Conservation (phyloP, 2,888 invertebrate species). For the Thera obeliscata region DNA sequence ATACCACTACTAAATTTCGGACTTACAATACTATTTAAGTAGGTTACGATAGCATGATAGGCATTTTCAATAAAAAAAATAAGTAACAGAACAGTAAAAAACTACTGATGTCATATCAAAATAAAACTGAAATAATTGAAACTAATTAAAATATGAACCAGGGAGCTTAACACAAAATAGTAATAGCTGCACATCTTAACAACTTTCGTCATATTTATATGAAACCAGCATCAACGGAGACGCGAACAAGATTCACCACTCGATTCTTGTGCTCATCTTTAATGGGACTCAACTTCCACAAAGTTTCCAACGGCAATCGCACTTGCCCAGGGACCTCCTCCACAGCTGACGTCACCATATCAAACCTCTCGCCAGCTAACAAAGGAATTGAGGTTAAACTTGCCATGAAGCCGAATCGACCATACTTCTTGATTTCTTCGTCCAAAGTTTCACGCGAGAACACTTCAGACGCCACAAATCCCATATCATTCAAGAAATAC, state of each 20-base stretch:
- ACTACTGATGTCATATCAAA: not conserved
- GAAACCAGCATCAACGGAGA: slow-evolving; percentile 57
- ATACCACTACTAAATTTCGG: too few relatives aligned
- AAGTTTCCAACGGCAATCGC: slow-evolving; percentile 54
- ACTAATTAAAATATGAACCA: too few relatives aligned
- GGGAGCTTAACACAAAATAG: too few relatives aligned
- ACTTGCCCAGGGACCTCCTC: slow-evolving; percentile 46
- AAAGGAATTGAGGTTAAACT: slow-evolving; percentile 56
- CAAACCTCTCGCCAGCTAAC: slow-evolving; percentile 53
- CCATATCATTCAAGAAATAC: slow-evolving; percentile 60
- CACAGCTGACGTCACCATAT: slow-evolving; percentile 48
- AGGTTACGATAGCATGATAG: too few relatives aligned
- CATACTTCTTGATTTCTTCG: slow-evolving; percentile 56
- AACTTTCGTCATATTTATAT: slow-evolving; percentile 45
- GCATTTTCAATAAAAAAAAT: too few relatives aligned
- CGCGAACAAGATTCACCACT: slow-evolving; percentile 54
- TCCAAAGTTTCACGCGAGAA: slow-evolving; percentile 51
- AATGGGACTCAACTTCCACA: slow-evolving; percentile 59
- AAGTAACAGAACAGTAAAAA: not conserved
- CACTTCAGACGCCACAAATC: slow-evolving; percentile 47
- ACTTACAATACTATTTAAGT: too few relatives aligned
- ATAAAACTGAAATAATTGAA: too few relatives aligned
- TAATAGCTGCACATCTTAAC: not conserved
- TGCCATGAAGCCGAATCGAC: slow-evolving; percentile 56
- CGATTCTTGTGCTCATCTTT: slow-evolving; percentile 51